phyloP scores from a whole-genome alignment of 2,888 invertebrate genomes.

The Pyralis farinalis region DNA sequence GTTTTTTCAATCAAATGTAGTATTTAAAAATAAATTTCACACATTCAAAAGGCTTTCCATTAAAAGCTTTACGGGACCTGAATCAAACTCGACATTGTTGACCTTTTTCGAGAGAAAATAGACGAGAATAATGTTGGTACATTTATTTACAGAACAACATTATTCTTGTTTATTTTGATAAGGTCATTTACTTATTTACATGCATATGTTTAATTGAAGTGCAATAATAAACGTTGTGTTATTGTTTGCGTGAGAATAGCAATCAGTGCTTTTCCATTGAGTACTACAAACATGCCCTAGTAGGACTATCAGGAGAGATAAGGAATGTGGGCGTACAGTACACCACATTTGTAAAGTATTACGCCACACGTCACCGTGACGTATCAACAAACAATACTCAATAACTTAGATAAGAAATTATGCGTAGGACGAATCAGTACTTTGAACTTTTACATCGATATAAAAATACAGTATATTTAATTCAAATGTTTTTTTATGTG shows the following conservation, averaged over 20 bases:
- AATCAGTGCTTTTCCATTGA: conserved; percentile 27
- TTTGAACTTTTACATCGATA: too few species aligned
- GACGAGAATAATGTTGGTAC: too few species aligned
- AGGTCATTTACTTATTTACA: too few species aligned
- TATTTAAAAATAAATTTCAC: too few species aligned
- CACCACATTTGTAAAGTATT: background rate
- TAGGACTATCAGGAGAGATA: conserved; percentile 3
- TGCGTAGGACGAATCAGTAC: background rate
- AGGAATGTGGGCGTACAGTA: background rate
- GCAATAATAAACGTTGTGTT: background rate
- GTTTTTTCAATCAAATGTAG: conserved; percentile 5
- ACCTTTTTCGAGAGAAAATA: background rate
- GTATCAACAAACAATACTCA: conserved; percentile 19
- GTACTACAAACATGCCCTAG: conserved; percentile 15
- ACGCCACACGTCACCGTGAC: conserved; percentile 21
- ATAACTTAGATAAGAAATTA: background rate
- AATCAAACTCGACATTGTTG: background rate
- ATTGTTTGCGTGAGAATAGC: background rate
- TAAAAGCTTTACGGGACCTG: background rate
- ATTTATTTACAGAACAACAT: too few species aligned
- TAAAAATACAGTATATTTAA: too few species aligned
- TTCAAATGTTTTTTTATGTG: too few species aligned
- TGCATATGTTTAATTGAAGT: background rate
- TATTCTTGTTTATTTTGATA: too few species aligned
- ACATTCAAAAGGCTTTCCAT: conserved; percentile 8